Evolutionary conservation across 2,888 invertebrate genomes (phyloP).

Genomic region (Diachrysia chrysitis): DNA sequence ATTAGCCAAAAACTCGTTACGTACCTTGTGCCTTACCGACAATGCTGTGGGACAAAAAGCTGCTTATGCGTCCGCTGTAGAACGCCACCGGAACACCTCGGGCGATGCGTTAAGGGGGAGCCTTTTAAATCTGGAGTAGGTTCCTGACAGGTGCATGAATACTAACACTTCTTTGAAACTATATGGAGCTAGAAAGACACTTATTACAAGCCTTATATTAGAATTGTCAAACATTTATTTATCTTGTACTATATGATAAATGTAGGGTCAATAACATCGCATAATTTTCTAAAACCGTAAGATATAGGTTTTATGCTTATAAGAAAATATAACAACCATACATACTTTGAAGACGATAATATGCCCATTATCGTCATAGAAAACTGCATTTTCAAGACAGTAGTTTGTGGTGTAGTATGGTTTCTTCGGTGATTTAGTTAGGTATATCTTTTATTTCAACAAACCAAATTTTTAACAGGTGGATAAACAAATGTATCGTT

Average conservation of each 20-base stretch:
- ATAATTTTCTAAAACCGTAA: too few relatives aligned
- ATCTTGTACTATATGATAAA: too few relatives aligned
- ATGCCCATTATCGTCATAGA: too few relatives aligned
- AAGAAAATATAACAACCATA: too few relatives aligned
- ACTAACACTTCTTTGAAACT: background rate
- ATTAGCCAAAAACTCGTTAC: constrained; percentile 79
- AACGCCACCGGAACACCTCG: constrained; percentile 73
- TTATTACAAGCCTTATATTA: too few relatives aligned
- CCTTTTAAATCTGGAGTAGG: constrained; percentile 5
- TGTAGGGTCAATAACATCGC: too few relatives aligned
- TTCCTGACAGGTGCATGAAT: background rate
- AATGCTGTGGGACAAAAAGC: constrained; percentile 76
- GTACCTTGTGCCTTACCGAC: constrained; percentile 76
- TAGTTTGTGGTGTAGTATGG: background rate
- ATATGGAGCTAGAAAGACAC: background rate
- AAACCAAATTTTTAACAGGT: background rate
- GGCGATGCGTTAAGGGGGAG: constrained; percentile 55
- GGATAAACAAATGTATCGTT: background rate
- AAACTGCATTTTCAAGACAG: too few relatives aligned
- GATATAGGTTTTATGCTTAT: too few relatives aligned
- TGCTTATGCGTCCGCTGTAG: constrained; percentile 76
- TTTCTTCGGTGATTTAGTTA: background rate
- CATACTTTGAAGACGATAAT: too few relatives aligned
- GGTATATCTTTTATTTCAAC: background rate
- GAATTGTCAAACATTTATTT: background rate